Conservation (phyloP, 2,888 invertebrate species). For the Poecilus cupreus region DNA sequence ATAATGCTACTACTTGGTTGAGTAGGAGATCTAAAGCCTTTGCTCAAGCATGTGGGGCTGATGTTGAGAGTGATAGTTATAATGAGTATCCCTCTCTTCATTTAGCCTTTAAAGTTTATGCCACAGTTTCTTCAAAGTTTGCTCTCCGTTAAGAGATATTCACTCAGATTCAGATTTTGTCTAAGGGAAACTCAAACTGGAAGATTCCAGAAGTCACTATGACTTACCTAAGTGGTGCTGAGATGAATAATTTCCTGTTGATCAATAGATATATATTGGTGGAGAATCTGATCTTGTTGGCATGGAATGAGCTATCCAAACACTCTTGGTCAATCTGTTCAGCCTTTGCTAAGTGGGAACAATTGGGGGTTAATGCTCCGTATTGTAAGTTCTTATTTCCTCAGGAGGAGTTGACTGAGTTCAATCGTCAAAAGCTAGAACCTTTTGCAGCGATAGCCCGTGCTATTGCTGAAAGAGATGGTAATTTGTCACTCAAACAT, state of each 20-base stretch:
- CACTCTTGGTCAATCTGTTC: not conserved
- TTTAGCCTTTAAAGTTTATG: not conserved
- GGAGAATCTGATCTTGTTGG: not conserved
- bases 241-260: not conserved
- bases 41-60: not conserved
- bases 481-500: not conserved
- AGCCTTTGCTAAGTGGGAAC: not conserved
- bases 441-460: not conserved
- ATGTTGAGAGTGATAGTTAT: not conserved
- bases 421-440: not conserved
- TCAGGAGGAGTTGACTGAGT: not conserved
- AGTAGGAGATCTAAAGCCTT: not conserved
- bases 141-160: not conserved
- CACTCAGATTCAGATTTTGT: not conserved
- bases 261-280: not conserved
- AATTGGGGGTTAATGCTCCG: not conserved
- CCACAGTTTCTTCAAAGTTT: not conserved
- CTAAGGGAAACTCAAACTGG: not conserved
- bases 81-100: not conserved
- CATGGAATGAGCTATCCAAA: not conserved
- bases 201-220: not conserved
- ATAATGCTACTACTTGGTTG: not conserved
- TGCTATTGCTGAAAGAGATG: not conserved
- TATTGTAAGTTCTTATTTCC: conserved; percentile 2
- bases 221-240: not conserved